Conservation (phyloP, 2,113 vertebrate genomes). For the Galemys pyrenaicus region DNA sequence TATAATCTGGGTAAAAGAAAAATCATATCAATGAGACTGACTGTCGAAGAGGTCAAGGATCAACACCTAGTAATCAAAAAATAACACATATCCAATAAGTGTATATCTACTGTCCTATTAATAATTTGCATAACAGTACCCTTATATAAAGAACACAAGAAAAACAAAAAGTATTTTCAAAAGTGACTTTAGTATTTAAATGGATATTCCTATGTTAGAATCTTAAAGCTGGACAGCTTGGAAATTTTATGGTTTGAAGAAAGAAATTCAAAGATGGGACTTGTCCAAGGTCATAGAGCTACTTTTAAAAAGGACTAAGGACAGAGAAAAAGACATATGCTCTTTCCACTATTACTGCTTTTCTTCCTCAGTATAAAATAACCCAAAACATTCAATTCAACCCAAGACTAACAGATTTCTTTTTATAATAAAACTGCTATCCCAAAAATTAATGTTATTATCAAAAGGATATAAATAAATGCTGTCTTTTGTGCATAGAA, state of each 20-base stretch:
- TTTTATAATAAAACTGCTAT: background rate
- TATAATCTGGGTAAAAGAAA: background rate
- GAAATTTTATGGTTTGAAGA: background rate
- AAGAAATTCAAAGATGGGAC: background rate
- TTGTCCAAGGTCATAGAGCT: background rate
- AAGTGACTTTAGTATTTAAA: background rate
- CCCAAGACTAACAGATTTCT: background rate
- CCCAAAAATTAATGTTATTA: background rate
- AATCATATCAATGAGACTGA: background rate
- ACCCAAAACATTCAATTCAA: background rate
- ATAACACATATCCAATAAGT: background rate
- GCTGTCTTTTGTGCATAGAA: background rate
- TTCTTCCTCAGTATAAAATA: background rate
- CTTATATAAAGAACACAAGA: background rate
- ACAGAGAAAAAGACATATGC: too few species aligned
- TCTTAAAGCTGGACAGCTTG: background rate
- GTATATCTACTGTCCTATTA: background rate
- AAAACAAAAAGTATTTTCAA: background rate
- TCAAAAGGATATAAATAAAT: background rate
- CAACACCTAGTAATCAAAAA: background rate
- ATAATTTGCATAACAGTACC: background rate
- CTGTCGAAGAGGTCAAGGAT: background rate
- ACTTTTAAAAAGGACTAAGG: background rate
- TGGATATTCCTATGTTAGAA: background rate
- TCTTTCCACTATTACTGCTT: background rate